Conservation (phyloP, 2,888 invertebrate genomes). For the Eupithecia dodoneata region DNA sequence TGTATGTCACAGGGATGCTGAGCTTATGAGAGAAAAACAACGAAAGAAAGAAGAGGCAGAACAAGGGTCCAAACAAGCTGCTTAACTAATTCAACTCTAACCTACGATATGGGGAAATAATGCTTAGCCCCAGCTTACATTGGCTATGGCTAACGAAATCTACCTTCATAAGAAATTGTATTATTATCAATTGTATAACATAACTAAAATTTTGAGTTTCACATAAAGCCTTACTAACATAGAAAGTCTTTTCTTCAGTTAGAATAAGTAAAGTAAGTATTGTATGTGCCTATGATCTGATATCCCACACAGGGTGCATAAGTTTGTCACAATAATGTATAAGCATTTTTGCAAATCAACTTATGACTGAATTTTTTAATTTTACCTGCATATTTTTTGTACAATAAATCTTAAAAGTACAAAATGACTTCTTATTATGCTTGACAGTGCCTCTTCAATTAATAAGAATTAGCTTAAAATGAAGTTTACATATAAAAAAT, state of each 20-base stretch:
- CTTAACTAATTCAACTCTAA: conserved; percentile 52
- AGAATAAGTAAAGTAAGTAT: conserved; percentile 45
- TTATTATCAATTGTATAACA: conserved; percentile 57
- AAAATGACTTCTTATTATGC: conserved; percentile 36
- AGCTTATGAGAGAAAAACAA: conserved; percentile 95
- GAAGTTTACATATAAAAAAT: neutral
- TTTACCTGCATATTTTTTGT: conserved; percentile 57
- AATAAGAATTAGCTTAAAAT: neutral
- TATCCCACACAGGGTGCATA: conserved; percentile 34
- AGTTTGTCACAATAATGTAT: conserved; percentile 57
- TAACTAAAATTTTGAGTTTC: conserved; percentile 58
- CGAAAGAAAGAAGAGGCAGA: conserved; percentile 86
- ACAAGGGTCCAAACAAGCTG: conserved; percentile 60
- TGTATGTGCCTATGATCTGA: conserved; percentile 59
- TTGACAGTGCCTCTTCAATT: neutral
- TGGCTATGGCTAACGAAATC: conserved; percentile 53
- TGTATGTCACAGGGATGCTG: conserved; percentile 89
- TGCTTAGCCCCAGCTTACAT: conserved; percentile 48
- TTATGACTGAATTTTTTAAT: conserved; percentile 70
- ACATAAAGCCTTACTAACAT: conserved; percentile 63
- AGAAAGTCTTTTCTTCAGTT: conserved; percentile 60
- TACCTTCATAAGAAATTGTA: conserved; percentile 11
- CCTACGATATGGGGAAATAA: conserved; percentile 18
- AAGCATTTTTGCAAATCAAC: conserved; percentile 72
- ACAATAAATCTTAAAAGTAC: conserved; percentile 73